A percentile compares a stretch with the other conserved stretches of the same genome.
These are phyloP conservation scores for Elegia similella DNA, from an alignment of 2,888 invertebrate genomes.

Conservation along the genomic window DNA sequence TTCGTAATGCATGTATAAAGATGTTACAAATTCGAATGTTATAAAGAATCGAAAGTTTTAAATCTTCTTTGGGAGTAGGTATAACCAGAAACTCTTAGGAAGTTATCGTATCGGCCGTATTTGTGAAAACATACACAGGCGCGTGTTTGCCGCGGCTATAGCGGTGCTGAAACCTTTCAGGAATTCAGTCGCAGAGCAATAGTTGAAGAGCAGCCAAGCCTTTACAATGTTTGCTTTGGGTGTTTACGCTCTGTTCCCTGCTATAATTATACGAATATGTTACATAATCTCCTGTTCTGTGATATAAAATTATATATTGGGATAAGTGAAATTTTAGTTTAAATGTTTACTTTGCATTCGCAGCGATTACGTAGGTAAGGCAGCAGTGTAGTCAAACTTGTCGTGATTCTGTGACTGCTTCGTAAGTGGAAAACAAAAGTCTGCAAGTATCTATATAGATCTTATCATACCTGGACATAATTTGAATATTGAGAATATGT, in stretches of 20 bases:
- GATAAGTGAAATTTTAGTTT: constrained; percentile 57
- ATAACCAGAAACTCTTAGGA: not conserved
- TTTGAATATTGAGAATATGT: too few species aligned
- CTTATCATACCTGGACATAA: too few species aligned
- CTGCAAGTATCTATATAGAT: not conserved
- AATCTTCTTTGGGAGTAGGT: too few species aligned
- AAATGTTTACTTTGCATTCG: constrained; percentile 71
- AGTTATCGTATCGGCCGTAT: constrained; percentile 22
- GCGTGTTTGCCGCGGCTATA: constrained; percentile 47
- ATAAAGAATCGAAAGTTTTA: too few species aligned
- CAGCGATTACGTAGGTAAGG: constrained; percentile 68
- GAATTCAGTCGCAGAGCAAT: constrained; percentile 53
- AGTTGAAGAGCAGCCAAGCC: constrained; percentile 36
- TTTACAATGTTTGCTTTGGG: constrained; percentile 36
- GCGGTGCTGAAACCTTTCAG: constrained; percentile 42
- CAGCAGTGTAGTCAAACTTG: constrained; percentile 12
- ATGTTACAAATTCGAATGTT: too few species aligned
- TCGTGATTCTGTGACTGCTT: not conserved
- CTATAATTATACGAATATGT: constrained; percentile 38
- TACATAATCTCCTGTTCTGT: constrained; percentile 39
- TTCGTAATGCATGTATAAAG: too few species aligned
- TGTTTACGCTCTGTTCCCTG: constrained; percentile 30
- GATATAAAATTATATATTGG: constrained; percentile 48
- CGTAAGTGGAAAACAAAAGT: not conserved
- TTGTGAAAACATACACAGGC: constrained; percentile 52